These are phyloP conservation scores for Lucinisca nassula DNA, from an alignment of 2,888 invertebrate genomes.

Conservation along the genomic window DNA sequence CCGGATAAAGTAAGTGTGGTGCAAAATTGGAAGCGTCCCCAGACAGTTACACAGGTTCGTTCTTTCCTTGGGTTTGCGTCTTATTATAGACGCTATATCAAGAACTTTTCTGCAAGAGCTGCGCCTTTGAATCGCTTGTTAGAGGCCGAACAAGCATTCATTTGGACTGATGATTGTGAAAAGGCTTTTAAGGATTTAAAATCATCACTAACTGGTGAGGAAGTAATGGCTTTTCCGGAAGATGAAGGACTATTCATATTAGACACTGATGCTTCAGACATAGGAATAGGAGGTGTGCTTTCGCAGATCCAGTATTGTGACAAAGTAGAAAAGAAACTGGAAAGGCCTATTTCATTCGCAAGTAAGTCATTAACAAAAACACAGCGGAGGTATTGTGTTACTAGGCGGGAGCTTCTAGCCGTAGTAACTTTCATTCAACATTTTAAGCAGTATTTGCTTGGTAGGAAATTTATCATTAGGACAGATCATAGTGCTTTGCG, in stretches of 20 bases:
- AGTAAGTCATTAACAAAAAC: slow-evolving; percentile 49
- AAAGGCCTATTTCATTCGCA: slow-evolving; percentile 61
- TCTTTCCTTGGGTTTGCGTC: slow-evolving; percentile 49
- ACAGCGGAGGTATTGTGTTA: slow-evolving; percentile 61
- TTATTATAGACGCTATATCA: slow-evolving; percentile 48
- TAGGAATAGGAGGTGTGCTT: slow-evolving; percentile 67
- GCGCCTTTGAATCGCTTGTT: slow-evolving; percentile 23
- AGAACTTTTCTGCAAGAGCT: slow-evolving; percentile 14
- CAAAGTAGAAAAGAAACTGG: slow-evolving; percentile 67
- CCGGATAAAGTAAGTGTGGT: slow-evolving; percentile 46
- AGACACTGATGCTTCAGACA: slow-evolving; percentile 70
- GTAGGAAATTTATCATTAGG: slow-evolving; percentile 52
- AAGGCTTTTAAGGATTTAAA: too few species aligned
- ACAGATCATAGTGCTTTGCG: slow-evolving; percentile 67
- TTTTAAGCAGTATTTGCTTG: slow-evolving; percentile 67
- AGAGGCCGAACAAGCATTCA: too few species aligned
- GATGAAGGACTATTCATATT: slow-evolving; percentile 52
- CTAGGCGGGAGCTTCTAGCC: slow-evolving; percentile 61
- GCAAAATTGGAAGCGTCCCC: slow-evolving; percentile 23
- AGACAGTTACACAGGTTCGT: slow-evolving; percentile 32
- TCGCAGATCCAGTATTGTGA: slow-evolving; percentile 66
- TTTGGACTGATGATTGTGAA: too few species aligned
- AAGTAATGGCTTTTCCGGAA: slow-evolving; percentile 58
- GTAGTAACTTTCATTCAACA: slow-evolving; percentile 66
- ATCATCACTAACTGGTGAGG: too few species aligned